Percentiles rank a stretch among this genome's conserved stretches.
Evolutionary conservation across 2,888 invertebrate genomes (phyloP).

Genomic region (Dromius quadrimaculatus): DNA sequence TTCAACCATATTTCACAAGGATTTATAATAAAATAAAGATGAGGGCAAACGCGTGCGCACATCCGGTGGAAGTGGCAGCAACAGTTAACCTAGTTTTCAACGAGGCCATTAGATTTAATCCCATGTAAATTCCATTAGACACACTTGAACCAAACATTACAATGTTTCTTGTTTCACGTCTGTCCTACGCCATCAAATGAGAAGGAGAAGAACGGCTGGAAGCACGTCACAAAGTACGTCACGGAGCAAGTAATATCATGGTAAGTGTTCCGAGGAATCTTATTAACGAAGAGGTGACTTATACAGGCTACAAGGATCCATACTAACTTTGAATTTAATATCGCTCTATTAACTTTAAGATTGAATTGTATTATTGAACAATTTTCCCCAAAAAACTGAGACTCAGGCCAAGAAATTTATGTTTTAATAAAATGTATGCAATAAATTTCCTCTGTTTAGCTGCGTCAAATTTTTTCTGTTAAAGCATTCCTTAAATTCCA

Average conservation of each 20-base stretch:
- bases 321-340: too few relatives aligned
- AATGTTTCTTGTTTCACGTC: constrained; percentile 50
- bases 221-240: background rate
- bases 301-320: background rate
- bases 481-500: constrained; percentile 37
- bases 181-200: constrained; percentile 12
- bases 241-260: constrained; percentile 15
- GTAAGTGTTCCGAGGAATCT: constrained; percentile 16
- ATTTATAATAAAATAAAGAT: constrained; percentile 49
- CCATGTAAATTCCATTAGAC: constrained; percentile 52
- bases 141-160: constrained; percentile 51
- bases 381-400: too few relatives aligned
- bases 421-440: too few relatives aligned
- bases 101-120: constrained; percentile 52
- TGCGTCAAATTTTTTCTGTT: constrained; percentile 12
- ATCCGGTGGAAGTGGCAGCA: constrained; percentile 28
- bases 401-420: too few relatives aligned
- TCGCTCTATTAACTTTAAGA: too few relatives aligned
- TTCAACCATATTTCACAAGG: constrained; percentile 47
- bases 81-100: constrained; percentile 52
- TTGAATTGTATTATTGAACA: too few relatives aligned
- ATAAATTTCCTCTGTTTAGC: background rate
- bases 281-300: constrained; percentile 18
- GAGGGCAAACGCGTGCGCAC: constrained; percentile 34
- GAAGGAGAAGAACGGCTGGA: background rate